Evolutionary conservation across 2,888 invertebrate species (phyloP), one percentile per base, ranked within the genome.

Genomic region (Thecocarcelia acutangulata): DNA sequence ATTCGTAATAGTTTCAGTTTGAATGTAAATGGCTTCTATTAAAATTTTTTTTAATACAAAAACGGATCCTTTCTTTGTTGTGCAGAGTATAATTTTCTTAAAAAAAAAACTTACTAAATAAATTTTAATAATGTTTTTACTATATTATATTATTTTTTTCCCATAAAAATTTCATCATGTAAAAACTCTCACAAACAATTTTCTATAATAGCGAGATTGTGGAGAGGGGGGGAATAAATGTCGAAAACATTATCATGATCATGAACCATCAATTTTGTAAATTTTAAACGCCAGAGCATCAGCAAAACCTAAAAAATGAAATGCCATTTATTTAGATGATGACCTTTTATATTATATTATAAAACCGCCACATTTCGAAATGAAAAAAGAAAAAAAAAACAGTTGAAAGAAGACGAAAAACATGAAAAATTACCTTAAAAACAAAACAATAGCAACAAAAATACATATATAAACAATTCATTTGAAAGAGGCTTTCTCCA

Each of bases 401-500:
- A 28, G 13, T 24, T 24, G 46, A 17, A 56, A 42, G 9, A 5
- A n/a, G n/a, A n/a, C n/a, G 13, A 52, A 52, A 37, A 40, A 70
- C 48, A 64, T 50, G 44, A 64, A 64, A 61, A 61, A 75, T 75
- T 68, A 68, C 75, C 68, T 33, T 11, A 66, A 59, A 48, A 28
- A 50, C 12, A 50, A 59, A 50, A 56, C 9, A 24, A 73, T 58
- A 40, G 17, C 46, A 48, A 54, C 37, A 52, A n/a, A 59, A 59
- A 42, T 13, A 13, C 19, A 13, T n/a, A 40, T 59, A 72, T 9
- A 48, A 40, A 69, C 50, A 56, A 58, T 63, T 63, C 46, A 69
- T 70, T 46, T 59, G 44, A 46, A 66, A 61, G 52, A 77, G 69
- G 68, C 68, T 69, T 77, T 69, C 80, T 54, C 64, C 76, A 61